phyloP scores from a whole-genome alignment of 2,113 vertebrate species.

The Cervus canadensis region DNA sequence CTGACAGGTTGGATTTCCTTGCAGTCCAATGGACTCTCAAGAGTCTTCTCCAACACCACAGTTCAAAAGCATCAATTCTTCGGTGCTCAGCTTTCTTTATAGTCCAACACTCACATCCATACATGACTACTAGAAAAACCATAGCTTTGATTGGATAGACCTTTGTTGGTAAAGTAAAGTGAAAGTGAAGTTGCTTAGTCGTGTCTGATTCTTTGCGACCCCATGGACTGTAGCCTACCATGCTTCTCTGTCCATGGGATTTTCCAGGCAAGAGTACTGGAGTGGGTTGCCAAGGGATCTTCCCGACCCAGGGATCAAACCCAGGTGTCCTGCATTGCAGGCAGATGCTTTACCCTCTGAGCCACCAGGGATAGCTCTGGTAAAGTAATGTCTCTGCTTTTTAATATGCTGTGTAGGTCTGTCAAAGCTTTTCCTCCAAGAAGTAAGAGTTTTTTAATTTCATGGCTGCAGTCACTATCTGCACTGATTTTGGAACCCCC shows the following conservation, averaged over 20 bases:
- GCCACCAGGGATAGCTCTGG: too few relatives aligned
- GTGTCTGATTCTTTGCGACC: too few relatives aligned
- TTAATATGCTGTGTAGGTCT: background rate
- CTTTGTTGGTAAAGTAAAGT: background rate
- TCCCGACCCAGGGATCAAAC: too few relatives aligned
- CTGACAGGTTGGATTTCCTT: background rate
- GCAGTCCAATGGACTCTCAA: background rate
- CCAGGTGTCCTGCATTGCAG: too few relatives aligned
- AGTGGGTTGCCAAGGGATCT: too few relatives aligned
- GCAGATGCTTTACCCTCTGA: too few relatives aligned
- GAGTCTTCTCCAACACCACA: background rate
- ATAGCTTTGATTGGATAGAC: background rate
- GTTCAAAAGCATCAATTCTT: background rate
- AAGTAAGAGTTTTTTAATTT: background rate
- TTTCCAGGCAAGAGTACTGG: too few relatives aligned
- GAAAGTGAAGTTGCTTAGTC: too few relatives aligned
- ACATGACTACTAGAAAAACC: background rate
- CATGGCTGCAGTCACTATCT: background rate
- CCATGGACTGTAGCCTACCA: too few relatives aligned
- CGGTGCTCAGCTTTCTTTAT: rapidly evolving
- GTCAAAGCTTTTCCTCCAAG: background rate
- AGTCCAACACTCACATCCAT: background rate
- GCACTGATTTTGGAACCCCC: background rate
- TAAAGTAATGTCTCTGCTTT: background rate
- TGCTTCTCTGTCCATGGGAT: too few relatives aligned